Evolutionary conservation across 2,888 invertebrate genomes (phyloP), one percentile per base, ranked within the genome.

Genomic region (Imbricaverruca yamaguchii): DNA sequence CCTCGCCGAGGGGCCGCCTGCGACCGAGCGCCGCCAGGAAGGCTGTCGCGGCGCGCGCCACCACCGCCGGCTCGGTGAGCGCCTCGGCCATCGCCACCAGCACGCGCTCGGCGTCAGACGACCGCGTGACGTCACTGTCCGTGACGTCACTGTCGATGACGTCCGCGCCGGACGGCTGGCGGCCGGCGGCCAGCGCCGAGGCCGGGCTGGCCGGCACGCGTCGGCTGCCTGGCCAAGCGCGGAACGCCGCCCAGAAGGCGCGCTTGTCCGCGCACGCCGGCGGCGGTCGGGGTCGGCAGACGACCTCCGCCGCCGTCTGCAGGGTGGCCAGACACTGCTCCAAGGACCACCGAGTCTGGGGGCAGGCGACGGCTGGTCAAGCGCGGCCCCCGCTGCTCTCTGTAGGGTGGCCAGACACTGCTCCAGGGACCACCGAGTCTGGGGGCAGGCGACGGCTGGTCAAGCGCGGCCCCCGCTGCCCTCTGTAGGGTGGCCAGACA

Each of bases 171-270:
- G 7, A 12, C 67, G 6, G 25, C 67, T 67, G 67, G 18, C 15
- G 69, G 53, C 69, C 39, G 39, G 23, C 10, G 53, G 55, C 55
- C 55, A 74, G 74, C 21, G 74, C 74, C 55, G 74, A 53, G 53
- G 55, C 21, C 0, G 74, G 21, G 10, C 21, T 21, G 7, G 74
- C 53, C 74, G 55, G 74, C 21, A 74, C 74, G 1, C 55, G 74
- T 8, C 74, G 74, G 55, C 53, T 55, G 8, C 55, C 53, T 55
- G 74, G 21, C 74, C 74, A 74, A 10, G 55, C 74, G 21, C 74
- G 74, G 74, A 53, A 74, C 21, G 74, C 21, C 15, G 74, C 74
- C 74, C 74, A 74, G 74, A 74, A 74, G 74, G 39, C 53, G 74
- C 74, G 74, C 74, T 23, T n/a, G 74, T 55, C 74, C 7, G 18